Percentiles rank a stretch among this genome's conserved stretches.
phyloP scores from a whole-genome alignment of 2,113 vertebrate genomes.

The Cathartes aura region DNA sequence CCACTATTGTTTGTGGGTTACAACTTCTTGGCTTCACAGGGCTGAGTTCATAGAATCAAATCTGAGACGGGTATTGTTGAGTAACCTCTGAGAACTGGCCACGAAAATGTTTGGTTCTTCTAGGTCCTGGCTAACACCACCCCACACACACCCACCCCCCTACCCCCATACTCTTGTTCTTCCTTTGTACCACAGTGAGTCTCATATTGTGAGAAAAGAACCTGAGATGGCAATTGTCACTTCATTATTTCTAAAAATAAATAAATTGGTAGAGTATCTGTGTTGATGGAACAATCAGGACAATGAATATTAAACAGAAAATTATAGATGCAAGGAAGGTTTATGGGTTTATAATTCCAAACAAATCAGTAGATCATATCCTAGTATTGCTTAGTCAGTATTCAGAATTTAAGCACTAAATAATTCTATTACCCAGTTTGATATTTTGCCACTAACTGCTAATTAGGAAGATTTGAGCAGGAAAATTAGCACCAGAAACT shows the following conservation, averaged over 20 bases:
- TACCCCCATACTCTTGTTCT: background rate
- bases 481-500: background rate
- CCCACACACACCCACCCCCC: rapidly evolving
- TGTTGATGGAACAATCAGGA: background rate
- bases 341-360: background rate
- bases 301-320: background rate
- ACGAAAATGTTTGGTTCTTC: background rate
- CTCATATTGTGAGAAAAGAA: background rate
- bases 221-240: background rate
- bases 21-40: background rate
- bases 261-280: background rate
- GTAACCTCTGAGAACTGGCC: background rate
- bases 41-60: background rate
- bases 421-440: background rate
- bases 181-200: background rate
- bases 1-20: background rate
- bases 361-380: background rate
- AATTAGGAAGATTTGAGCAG: background rate
- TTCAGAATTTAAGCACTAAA: background rate
- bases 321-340: background rate
- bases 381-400: background rate
- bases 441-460: background rate
- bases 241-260: background rate
- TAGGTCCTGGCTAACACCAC: background rate
- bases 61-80: background rate